Conservation (phyloP, 1,140 invertebrate species). For the Potamilus streckersoni region DNA sequence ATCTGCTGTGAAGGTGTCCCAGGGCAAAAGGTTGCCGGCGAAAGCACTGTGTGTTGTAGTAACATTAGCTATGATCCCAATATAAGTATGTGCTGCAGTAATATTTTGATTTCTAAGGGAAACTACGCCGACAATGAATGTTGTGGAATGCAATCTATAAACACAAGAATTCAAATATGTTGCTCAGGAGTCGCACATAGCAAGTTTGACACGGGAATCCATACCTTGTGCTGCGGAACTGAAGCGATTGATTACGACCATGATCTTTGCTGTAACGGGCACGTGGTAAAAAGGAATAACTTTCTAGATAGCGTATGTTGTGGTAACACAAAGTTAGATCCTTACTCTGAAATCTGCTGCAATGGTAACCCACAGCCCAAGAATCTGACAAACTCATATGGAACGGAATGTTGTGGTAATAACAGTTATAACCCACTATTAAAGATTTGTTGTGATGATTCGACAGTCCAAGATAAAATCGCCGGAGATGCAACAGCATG, state of each 20-base stretch:
- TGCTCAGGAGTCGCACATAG: slow-evolving; percentile 13
- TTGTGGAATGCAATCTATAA: slow-evolving; percentile 14
- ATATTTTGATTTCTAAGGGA: neutral
- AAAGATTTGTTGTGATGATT: slow-evolving; percentile 18
- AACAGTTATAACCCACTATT: slow-evolving; percentile 12
- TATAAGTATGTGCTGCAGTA: slow-evolving; percentile 20
- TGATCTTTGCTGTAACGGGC: slow-evolving; percentile 16
- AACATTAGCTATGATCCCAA: slow-evolving; percentile 23
- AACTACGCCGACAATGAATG: slow-evolving; percentile 7
- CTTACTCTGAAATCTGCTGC: slow-evolving; percentile 25
- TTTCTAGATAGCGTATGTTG: slow-evolving; percentile 19
- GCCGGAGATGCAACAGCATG: slow-evolving; percentile 13
- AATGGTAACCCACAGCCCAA: slow-evolving; percentile 16
- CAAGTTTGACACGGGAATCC: slow-evolving; percentile 3
- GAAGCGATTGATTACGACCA: slow-evolving; percentile 9
- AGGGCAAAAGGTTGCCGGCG: neutral
- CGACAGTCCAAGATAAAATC: neutral
- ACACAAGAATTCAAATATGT: slow-evolving; percentile 15
- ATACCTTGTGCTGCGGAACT: slow-evolving; percentile 13
- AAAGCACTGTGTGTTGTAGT: slow-evolving; percentile 12
- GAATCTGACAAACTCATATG: slow-evolving; percentile 8
- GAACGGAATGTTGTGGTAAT: slow-evolving; percentile 20
- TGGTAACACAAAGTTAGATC: slow-evolving; percentile 17
- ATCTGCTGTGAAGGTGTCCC: slow-evolving; percentile 18
- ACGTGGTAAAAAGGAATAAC: slow-evolving; percentile 9